phyloP scores from a whole-genome alignment of 2,797 vertebrate genomes.

The Erpetoichthys calabaricus region DNA sequence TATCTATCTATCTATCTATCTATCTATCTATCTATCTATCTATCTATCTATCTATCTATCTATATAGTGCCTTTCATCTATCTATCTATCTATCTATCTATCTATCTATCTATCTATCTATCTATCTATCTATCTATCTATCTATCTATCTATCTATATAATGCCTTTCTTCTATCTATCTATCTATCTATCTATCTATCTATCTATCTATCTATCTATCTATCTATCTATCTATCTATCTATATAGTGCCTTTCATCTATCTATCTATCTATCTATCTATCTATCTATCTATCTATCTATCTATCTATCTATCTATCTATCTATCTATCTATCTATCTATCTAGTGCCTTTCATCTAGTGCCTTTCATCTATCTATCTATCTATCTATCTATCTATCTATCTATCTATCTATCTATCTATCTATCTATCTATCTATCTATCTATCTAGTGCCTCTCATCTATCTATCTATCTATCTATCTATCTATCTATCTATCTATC shows the following conservation, averaged over 20 bases:
- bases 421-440: neutral
- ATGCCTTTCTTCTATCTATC: neutral
- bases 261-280: neutral
- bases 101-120: too few species aligned
- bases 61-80: too few species aligned
- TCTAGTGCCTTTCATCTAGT: too few species aligned
- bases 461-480: constrained; percentile 9
- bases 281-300: too few species aligned
- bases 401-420: too few species aligned
- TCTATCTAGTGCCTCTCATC: too few species aligned
- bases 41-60: neutral
- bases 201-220: neutral
- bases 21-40: neutral
- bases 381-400: neutral
- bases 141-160: too few species aligned
- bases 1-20: too few species aligned
- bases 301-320: neutral
- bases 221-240: neutral
- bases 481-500: neutral
- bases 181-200: too few species aligned
- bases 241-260: too few species aligned
- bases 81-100: too few species aligned
- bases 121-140: neutral
- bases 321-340: neutral
- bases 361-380: neutral